Percentiles rank a stretch among this genome's conserved stretches.
phyloP scores from a whole-genome alignment of 2,113 vertebrate genomes.

The Chamaetylas fuelleborni region DNA sequence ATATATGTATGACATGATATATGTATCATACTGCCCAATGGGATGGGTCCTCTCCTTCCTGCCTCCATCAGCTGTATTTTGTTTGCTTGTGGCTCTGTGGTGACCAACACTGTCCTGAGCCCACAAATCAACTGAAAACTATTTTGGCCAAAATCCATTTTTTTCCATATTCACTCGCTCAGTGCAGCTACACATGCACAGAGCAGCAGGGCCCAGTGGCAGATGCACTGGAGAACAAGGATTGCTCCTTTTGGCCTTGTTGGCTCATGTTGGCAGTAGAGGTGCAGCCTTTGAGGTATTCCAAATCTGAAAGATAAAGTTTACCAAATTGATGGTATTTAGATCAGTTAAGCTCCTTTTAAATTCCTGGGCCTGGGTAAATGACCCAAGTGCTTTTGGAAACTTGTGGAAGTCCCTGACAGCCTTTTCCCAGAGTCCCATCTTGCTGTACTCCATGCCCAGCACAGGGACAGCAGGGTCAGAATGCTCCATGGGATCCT shows the following conservation, averaged over 20 bases:
- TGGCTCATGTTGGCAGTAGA: background rate
- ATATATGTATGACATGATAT: background rate
- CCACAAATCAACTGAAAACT: background rate
- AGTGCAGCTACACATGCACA: background rate
- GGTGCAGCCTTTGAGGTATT: background rate
- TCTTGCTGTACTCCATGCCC: background rate
- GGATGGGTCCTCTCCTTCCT: background rate
- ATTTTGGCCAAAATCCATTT: background rate
- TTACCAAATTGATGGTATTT: background rate
- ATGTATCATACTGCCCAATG: background rate
- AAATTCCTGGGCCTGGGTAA: background rate
- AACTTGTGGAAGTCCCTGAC: background rate
- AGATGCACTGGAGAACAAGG: background rate
- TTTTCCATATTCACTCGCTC: fast-evolving
- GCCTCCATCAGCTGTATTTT: background rate
- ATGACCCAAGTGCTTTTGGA: background rate
- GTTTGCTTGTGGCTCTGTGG: background rate
- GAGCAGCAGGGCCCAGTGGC: no score
- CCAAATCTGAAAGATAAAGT: background rate
- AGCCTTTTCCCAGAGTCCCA: background rate
- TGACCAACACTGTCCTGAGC: background rate
- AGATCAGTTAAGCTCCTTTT: background rate
- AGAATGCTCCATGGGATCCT: background rate
- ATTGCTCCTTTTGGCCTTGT: background rate
- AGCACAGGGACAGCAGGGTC: background rate